Percentiles rank a stretch among this genome's conserved stretches.
These are phyloP conservation scores for Opisthograptis luteolata DNA, from an alignment of 2,888 invertebrate genomes.

Conservation along the genomic window DNA sequence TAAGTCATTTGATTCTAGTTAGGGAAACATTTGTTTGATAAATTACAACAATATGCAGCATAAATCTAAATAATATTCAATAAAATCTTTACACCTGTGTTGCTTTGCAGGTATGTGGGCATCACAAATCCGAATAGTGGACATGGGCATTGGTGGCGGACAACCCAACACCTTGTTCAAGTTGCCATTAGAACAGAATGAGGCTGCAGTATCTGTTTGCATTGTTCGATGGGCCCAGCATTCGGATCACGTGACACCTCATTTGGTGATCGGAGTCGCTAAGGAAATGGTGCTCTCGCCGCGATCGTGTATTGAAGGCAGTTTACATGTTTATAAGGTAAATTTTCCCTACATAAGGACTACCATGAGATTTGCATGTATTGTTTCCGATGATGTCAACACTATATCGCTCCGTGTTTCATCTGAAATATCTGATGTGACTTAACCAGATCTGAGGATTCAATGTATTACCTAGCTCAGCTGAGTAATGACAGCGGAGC, in stretches of 20 bases:
- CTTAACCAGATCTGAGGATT: conserved; percentile 78
- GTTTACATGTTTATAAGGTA: conserved; percentile 93
- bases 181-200: conserved; percentile 96
- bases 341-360: background rate
- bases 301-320: conserved; percentile 91
- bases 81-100: too few species aligned
- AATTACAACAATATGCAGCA: too few species aligned
- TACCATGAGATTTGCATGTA: background rate
- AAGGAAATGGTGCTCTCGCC: conserved; percentile 96
- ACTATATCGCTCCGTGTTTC: conserved; percentile 83
- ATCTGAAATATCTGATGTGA: conserved; percentile 84
- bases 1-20: conserved; percentile 80
- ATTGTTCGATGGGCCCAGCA: conserved; percentile 90
- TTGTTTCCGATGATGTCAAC: conserved; percentile 67
- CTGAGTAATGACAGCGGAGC: too few species aligned
- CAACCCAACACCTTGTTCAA: conserved; percentile 90
- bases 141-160: conserved; percentile 86
- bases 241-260: conserved; percentile 69
- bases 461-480: background rate
- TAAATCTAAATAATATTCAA: too few species aligned
- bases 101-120: conserved; percentile 94
- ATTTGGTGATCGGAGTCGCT: conserved; percentile 95
- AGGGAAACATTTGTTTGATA: conserved; percentile 58
- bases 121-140: conserved; percentile 93
- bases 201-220: conserved; percentile 96